Evolutionary conservation across 2,797 vertebrate genomes (phyloP).

Genomic region (Champsocephalus gunnari): DNA sequence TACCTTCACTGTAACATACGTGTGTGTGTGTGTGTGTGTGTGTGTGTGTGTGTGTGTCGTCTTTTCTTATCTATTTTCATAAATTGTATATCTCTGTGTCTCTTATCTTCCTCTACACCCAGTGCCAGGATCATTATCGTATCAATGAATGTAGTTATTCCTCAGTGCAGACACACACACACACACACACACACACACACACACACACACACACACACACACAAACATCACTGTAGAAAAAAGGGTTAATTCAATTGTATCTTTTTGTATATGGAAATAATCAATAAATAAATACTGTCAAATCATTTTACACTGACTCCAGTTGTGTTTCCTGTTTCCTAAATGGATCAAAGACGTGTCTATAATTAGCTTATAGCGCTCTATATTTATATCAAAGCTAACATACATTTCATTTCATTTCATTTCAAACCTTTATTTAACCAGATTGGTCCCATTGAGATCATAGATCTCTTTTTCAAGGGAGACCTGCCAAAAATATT

Average conservation of each 20-base stretch:
- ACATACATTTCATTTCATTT: too few species aligned
- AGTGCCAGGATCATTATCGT: slow-evolving; percentile 88
- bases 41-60: slow-evolving; percentile 85
- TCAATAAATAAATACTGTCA: slow-evolving; percentile 89
- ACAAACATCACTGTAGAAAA: slow-evolving; percentile 65
- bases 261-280: slow-evolving; percentile 98
- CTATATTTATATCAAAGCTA: too few species aligned
- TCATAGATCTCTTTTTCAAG: too few species aligned
- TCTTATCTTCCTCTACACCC: slow-evolving; percentile 78
- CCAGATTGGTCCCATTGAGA: too few species aligned
- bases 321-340: neutral
- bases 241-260: slow-evolving; percentile 91
- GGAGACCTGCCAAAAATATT: too few species aligned
- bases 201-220: slow-evolving; percentile 22
- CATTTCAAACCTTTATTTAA: too few species aligned
- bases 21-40: slow-evolving; percentile 79
- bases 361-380: neutral
- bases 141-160: slow-evolving; percentile 95
- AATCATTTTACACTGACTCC: slow-evolving; percentile 52
- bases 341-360: neutral
- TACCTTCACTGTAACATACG: slow-evolving; percentile 86
- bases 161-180: neutral
- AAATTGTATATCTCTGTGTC: slow-evolving; percentile 71
- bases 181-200: slow-evolving; percentile 16
- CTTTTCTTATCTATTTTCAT: slow-evolving; percentile 67